Evolutionary conservation across 1,140 invertebrate species (phyloP).

Genomic region (Bombus superbus): DNA sequence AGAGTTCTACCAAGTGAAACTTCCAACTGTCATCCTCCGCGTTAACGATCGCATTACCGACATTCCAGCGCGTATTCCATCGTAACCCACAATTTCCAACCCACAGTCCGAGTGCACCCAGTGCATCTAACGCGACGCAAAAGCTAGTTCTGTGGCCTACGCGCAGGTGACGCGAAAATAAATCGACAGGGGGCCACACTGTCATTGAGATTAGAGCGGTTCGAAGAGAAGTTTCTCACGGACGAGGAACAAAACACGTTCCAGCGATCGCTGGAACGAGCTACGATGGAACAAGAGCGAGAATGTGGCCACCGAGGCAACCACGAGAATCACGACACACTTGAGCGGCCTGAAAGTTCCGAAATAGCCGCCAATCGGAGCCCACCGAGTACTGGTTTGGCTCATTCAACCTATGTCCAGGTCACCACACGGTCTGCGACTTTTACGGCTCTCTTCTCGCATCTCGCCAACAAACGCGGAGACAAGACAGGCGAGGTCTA

Average conservation of each 20-base stretch:
- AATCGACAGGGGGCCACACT: neutral
- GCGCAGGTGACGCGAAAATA: neutral
- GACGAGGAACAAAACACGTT: neutral
- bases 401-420: constrained; percentile 23
- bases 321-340: constrained; percentile 3
- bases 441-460: neutral
- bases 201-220: no score
- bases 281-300: neutral
- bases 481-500: neutral
- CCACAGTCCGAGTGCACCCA: no score
- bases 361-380: constrained; percentile 26
- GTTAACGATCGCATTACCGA: neutral
- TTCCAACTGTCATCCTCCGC: neutral
- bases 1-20: neutral
- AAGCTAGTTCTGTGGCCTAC: neutral
- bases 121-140: neutral
- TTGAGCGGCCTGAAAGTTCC: constrained; percentile 20
- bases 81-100: neutral
- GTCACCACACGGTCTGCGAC: constrained; percentile 2
- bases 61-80: neutral
- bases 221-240: neutral
- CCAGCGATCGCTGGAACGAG: neutral
- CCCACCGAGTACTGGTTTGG: constrained; percentile 26
- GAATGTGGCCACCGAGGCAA: neutral
- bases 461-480: neutral